Base-by-base conservation (phyloP, 2,113 vertebrate genomes). In the Piprites chloris region DNA sequence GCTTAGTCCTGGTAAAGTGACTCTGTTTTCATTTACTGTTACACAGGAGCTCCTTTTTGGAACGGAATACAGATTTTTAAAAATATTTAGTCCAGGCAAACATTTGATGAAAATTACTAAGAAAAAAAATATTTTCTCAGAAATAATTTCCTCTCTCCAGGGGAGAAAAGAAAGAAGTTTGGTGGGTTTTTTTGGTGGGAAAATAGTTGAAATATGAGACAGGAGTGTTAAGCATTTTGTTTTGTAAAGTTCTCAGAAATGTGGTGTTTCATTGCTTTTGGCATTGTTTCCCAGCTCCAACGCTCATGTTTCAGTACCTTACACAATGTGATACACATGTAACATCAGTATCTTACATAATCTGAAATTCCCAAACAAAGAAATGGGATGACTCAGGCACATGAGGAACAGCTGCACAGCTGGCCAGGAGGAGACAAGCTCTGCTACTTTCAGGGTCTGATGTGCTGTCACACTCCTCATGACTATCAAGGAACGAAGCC, bases 381-480 rank as follows among this genome's bases (percentile, higher is more conserved):
- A 30, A 41, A 5, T 50, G 53, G 49, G 49, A 35, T 89, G 80
- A 81, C 68, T 89, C 46, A 61, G 61, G 16, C 6, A 26, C 27
- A 8, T 8, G 71, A 44, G 73, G 21, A 1, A 1, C 58, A 52
- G 62, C 61, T 18, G 1, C 30, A 14, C 11, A 28, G 69, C 8
- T 56, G 71, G 35, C 35, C 41, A 14, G 58, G 47, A 68, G 39
- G 46, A 92, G 58, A 79, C 71, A 56, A 49, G 17, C 58, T 79
- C 65, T 56, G 20, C 23, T 30, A 0, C 26, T 44, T 52, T 47
- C 82, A 33, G 71, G 41, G 46, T 17, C 6, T 1, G 6, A 33
- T 27, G 35, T 8, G 5, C 26, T 9, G 17, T 44, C 63, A n/a
- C 8, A 1, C 12, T 42, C 26, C 50, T 28, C 0, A 0, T 32